Conservation (phyloP, 2,888 invertebrate species). For the Sipha maydis region DNA sequence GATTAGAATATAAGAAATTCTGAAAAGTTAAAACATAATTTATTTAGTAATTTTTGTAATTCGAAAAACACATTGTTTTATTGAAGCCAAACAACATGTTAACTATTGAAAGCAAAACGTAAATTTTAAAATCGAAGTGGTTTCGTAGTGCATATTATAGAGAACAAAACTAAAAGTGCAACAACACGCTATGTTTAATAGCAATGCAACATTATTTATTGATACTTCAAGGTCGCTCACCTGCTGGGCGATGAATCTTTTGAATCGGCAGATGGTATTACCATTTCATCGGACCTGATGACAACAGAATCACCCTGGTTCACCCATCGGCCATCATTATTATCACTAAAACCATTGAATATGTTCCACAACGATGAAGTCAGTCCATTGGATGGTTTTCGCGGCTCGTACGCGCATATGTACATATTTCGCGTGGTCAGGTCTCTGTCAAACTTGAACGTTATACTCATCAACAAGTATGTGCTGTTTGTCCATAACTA, state of each 20-base stretch:
- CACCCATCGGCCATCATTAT: slow-evolving; percentile 10
- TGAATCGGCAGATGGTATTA: background rate
- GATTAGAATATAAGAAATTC: background rate
- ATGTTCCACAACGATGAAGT: background rate
- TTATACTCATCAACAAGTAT: slow-evolving; percentile 62
- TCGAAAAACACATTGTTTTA: background rate
- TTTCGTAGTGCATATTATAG: background rate
- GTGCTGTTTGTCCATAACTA: slow-evolving; percentile 64
- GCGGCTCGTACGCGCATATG: slow-evolving; percentile 14
- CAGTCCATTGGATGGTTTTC: background rate
- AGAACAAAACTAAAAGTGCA: background rate
- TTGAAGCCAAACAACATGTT: background rate
- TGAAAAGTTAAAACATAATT: background rate
- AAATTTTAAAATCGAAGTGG: background rate
- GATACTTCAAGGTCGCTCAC: slow-evolving; percentile 21
- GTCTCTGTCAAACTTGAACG: slow-evolving; percentile 62
- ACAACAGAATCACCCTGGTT: slow-evolving; percentile 52
- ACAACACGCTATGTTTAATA: background rate
- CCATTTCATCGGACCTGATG: slow-evolving; percentile 33
- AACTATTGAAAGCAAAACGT: background rate
- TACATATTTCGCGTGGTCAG: slow-evolving; percentile 39
- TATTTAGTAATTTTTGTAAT: background rate
- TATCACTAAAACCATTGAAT: background rate
- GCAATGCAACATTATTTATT: background rate
- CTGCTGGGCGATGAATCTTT: background rate